A percentile compares a stretch with the other conserved stretches of the same genome.
phyloP scores from a whole-genome alignment of 2,113 vertebrate species.

The Heterotis niloticus region DNA sequence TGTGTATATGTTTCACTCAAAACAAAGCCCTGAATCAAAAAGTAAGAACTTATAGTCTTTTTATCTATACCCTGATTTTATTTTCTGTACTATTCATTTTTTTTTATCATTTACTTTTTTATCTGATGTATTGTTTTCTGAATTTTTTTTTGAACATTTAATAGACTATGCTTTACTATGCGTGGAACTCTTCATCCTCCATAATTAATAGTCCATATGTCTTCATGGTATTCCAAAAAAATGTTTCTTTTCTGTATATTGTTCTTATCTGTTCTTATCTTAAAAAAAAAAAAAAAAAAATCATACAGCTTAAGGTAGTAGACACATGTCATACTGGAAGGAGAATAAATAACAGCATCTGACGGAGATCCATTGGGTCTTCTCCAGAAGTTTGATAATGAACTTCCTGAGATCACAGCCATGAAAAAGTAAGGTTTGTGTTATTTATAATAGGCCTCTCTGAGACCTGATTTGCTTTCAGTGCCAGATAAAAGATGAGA shows the following conservation, averaged over 20 bases:
- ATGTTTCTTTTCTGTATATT: not conserved
- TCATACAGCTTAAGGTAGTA: not conserved
- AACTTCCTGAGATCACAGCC: conserved; percentile 5
- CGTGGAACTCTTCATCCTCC: no score
- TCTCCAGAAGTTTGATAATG: conserved; percentile 5
- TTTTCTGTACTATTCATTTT: no score
- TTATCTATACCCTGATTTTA: no score
- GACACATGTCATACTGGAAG: not conserved
- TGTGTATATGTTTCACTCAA: no score
- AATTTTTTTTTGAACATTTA: no score
- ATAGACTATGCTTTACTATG: no score
- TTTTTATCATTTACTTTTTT: no score
- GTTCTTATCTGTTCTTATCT: not conserved
- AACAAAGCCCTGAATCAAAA: no score
- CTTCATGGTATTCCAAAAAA: not conserved
- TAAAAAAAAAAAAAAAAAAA: no score
- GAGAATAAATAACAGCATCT: not conserved
- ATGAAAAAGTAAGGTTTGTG: not conserved
- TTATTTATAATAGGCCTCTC: conserved; percentile 26
- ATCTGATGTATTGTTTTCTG: no score
- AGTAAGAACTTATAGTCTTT: no score
- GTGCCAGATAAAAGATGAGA: conserved; percentile 1
- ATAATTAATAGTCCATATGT: not conserved
- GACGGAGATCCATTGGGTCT: conserved; percentile 5
- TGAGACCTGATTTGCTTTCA: not conserved